Evolutionary conservation across 92 coral and sea anemone species (phyloP), one percentile per base, ranked within the genome.

Genomic region (Zoanthus sociatus): DNA sequence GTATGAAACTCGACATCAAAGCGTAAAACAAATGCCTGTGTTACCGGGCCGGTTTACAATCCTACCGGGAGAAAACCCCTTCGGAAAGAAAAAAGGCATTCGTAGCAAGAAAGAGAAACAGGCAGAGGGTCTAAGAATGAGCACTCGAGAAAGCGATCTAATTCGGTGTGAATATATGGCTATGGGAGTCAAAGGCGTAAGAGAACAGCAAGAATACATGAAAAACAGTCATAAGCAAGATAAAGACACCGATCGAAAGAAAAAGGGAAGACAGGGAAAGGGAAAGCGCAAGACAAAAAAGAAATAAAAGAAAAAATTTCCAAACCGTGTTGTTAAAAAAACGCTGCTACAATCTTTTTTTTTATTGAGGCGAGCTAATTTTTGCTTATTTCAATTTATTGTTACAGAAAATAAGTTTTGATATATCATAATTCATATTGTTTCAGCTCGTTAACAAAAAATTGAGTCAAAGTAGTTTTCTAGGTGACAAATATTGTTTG

Each of bases 11-110:
- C 78, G 83, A 32, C 75, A 67, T 37, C n/a, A 50, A 12, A 73
- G n/a, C 20, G 73, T 88, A 16, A 64, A 48, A 9, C 86, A 67
- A 30, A 83, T 89, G 30, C 85, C 93, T 1, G 93, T 94, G 17
- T 81, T 84, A 33, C 51, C 60, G 58, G 93, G 93, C 30, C 47
- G 44, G 48, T 88, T 92, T 46, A 60, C 14, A 42, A 53, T 88
- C 26, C 78, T 92, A 51, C 73, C 63, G n/a, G 69, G 67, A 37
- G 79, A 79, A 17, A 92, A 68, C 61, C 90, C 92, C 50, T 78
- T 92, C 14, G 46, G 46, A 16, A 46, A 16, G 61, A 81, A 81
- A 81, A 48, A 20, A 9, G 60, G 42, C 67, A 46, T 81, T 42
- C 75, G 45, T 10, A n/a, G 7, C 58, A 37, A 20, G 46, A 46